These are phyloP conservation scores for Lineus longissimus DNA, from an alignment of 1,140 invertebrate species.

Conservation along the genomic window DNA sequence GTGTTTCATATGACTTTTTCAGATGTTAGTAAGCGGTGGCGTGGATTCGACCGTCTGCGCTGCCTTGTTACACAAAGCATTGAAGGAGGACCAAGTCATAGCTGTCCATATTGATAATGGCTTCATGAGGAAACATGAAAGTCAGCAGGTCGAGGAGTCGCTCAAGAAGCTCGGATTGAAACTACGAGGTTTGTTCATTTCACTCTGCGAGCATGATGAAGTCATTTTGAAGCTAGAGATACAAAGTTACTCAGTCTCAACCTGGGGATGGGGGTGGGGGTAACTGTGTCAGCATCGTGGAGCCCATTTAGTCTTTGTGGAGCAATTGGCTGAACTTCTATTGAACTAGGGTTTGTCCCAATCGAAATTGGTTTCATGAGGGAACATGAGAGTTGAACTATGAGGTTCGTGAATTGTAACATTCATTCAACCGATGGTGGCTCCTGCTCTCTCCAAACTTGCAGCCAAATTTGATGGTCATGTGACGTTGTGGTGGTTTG, in stretches of 20 bases:
- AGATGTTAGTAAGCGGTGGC: slow-evolving; percentile 92
- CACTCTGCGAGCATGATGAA: slow-evolving; percentile 11
- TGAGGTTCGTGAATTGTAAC: too few relatives aligned
- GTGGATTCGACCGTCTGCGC: slow-evolving; percentile 99
- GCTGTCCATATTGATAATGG: slow-evolving; percentile 98
- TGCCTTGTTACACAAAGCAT: slow-evolving; percentile 83
- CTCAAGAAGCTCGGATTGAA: slow-evolving; percentile 81
- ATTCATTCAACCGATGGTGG: too few relatives aligned
- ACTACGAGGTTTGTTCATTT: slow-evolving; percentile 69
- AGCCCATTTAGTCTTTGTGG: too few relatives aligned
- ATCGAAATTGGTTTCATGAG: too few relatives aligned
- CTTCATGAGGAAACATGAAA: slow-evolving; percentile 97
- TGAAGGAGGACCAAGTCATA: slow-evolving; percentile 85
- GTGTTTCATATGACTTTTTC: slow-evolving; percentile 28
- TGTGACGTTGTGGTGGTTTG: too few relatives aligned
- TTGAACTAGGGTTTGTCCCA: too few relatives aligned
- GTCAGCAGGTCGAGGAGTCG: slow-evolving; percentile 78
- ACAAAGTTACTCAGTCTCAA: too few relatives aligned
- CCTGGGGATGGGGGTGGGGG: background rate
- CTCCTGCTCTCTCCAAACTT: too few relatives aligned
- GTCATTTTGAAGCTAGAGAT: slow-evolving; percentile 7
- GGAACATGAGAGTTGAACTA: too few relatives aligned
- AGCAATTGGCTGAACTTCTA: too few relatives aligned
- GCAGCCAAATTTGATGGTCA: too few relatives aligned
- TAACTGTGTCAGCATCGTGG: background rate